Evolutionary conservation across 2,797 vertebrate genomes (phyloP).

Genomic region (Siniperca obscura): DNA sequence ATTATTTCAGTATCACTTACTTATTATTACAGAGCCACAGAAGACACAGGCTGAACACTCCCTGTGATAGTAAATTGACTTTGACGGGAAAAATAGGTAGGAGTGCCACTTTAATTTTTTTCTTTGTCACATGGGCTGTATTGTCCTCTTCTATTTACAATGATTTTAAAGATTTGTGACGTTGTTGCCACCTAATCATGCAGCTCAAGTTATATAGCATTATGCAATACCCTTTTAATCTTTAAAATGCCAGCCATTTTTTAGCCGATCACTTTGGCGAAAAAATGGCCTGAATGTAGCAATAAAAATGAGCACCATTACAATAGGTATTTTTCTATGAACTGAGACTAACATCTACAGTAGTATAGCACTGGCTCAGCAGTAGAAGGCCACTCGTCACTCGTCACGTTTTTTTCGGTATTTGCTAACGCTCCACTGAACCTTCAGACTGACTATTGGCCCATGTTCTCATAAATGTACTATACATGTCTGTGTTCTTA

Average conservation of each 20-base stretch:
- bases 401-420: constrained; percentile 33
- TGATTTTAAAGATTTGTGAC: constrained; percentile 30
- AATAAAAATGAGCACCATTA: constrained; percentile 22
- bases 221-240: constrained; percentile 59
- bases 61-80: not conserved
- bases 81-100: constrained; percentile 1
- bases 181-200: constrained; percentile 18
- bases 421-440: constrained; percentile 64
- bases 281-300: constrained; percentile 38
- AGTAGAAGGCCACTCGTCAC: constrained; percentile 44
- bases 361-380: constrained; percentile 33
- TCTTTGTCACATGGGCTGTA: not conserved
- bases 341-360: constrained; percentile 29
- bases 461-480: constrained; percentile 77
- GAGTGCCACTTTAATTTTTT: not conserved
- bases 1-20: not conserved
- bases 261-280: constrained; percentile 19
- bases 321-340: constrained; percentile 24
- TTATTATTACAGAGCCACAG: not conserved
- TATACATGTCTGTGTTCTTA: constrained; percentile 72
- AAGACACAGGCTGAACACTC: not conserved
- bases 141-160: not conserved
- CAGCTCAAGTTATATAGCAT: constrained; percentile 30
- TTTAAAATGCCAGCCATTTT: constrained; percentile 60
- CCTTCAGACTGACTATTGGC: constrained; percentile 59